A percentile compares a stretch with the other conserved stretches of the same genome.
phyloP scores from a whole-genome alignment of 2,888 invertebrate genomes.

The Watsonalla binaria region DNA sequence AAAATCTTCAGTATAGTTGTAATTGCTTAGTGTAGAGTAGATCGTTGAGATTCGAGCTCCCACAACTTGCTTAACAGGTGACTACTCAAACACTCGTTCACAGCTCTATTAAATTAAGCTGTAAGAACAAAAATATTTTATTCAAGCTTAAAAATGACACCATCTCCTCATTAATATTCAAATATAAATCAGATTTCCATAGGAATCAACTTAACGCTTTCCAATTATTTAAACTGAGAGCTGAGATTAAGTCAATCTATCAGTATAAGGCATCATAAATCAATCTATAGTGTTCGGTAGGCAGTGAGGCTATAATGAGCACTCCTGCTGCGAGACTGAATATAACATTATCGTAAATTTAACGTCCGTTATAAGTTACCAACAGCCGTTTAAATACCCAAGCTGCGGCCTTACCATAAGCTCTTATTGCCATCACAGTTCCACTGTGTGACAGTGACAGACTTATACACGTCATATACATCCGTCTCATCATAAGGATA shows the following conservation, averaged over 20 bases:
- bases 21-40: too few species aligned
- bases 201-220: background rate
- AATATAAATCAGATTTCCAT: background rate
- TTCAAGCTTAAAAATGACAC: too few species aligned
- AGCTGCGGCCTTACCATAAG: background rate
- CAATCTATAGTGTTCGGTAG: slow-evolving; percentile 26
- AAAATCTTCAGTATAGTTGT: too few species aligned
- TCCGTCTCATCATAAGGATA: too few species aligned
- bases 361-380: slow-evolving; percentile 33
- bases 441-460: background rate
- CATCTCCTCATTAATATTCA: background rate
- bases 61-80: too few species aligned
- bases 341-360: slow-evolving; percentile 30
- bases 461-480: too few species aligned
- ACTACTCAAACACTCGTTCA: too few species aligned
- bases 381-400: background rate
- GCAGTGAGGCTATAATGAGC: slow-evolving; percentile 33
- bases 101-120: too few species aligned
- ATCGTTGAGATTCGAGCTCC: too few species aligned
- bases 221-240: background rate
- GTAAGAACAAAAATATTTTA: too few species aligned
- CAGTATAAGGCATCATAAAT: slow-evolving; percentile 12
- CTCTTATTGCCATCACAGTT: background rate
- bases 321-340: slow-evolving; percentile 21
- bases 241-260: slow-evolving; percentile 11